Evolutionary conservation across 2,888 invertebrate species (phyloP), one percentile per base, ranked within the genome.

Genomic region (Punctoribates punctum): DNA sequence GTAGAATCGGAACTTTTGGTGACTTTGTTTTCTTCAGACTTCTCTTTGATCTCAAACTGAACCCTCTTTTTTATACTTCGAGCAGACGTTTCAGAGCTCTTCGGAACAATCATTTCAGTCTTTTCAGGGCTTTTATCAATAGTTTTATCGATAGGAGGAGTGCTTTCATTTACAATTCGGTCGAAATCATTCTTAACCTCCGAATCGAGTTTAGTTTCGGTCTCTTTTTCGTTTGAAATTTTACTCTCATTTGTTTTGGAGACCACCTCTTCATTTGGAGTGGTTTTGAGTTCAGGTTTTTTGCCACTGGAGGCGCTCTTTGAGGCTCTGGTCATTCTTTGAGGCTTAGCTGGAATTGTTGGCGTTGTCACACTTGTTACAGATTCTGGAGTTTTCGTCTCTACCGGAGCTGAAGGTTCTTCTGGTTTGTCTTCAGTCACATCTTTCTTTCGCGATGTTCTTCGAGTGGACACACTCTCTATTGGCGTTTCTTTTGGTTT

Each of bases 51-150:
- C 23, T 72, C 72, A 27, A 72, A 72, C 48, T 72, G 23, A 72
- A 72, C 72, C 23, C 9, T 72, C 25, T 72, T 72, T 46, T 72
- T 72, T 8, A 42, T 34, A 67, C 67, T 67, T 38, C 72, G 72
- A 48, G 23, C 6, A 38, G 27, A 3, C 8, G 38, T 34, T 72
- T 72, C 72, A 3, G 72, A 4, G 27, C 15, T 6, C 6, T 25
- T 72, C 5, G 27, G 0, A 25, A 5, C 1, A 72, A 72, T 46
- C 1, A 11, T 1, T 38, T 67, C 27, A 38, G 46, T 25, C 72
- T 42, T 23, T 46, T 46, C 42, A 6, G 38, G 65, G 15, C 29
- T 62, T 27, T 20, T 23, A 6, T 20, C 20, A 20, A 54, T 6
- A 20, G 3, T 57, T 11, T 54, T 54, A 9, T 54, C 54, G 4